Base-by-base conservation (phyloP, 2,888 invertebrate genomes). In the Drosophila parthenogenetica region DNA sequence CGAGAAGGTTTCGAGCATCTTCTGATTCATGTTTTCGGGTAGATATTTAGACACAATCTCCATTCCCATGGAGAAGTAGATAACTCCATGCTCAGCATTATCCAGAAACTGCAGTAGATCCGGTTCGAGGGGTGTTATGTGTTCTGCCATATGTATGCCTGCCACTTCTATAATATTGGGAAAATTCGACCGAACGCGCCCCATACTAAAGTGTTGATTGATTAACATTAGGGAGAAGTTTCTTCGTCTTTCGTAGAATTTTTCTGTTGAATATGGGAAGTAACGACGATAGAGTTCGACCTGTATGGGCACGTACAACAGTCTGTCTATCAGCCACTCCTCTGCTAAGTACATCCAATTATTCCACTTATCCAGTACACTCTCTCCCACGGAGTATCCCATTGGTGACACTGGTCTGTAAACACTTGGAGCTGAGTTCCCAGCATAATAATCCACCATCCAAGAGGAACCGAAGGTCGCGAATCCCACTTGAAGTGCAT, bases 131-230 rank as follows among this genome's bases (percentile, higher is more conserved):
- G 70, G 72, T 4, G 59, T 51, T 17, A 58, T 13, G 8, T 73
- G 37, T 3, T 74, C 57, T 0, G 59, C 32, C 16, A 90, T 72
- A 17, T 90, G 90, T 8, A 87, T 65, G 0, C 90, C 90, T 4
- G 78, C 90, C 25, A 90, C 86, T 63, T 90, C 89, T 3, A 89
- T 65, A 45, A 89, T 78, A 43, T 71, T 89, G 10, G 87, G 83
- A 3, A 81, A 68, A 61, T 84, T 80, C 3, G 90, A 83, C 2
- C 89, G 60, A 0, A 85, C 73, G 19, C 69, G 78, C 0, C 80
- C 78, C 29, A 89, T 46, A 1, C 82, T 84, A 19, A 88, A 85
- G 53, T 90, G 90, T 32, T 86, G 83, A 63, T 92, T 92, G 0
- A 91, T 49, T 10, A 92, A 51, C 1, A 90, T 78, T 11, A 91